Evolutionary conservation across 2,113 vertebrate genomes (phyloP), one percentile per base, ranked within the genome.

Genomic region (Psittacus erithacus): DNA sequence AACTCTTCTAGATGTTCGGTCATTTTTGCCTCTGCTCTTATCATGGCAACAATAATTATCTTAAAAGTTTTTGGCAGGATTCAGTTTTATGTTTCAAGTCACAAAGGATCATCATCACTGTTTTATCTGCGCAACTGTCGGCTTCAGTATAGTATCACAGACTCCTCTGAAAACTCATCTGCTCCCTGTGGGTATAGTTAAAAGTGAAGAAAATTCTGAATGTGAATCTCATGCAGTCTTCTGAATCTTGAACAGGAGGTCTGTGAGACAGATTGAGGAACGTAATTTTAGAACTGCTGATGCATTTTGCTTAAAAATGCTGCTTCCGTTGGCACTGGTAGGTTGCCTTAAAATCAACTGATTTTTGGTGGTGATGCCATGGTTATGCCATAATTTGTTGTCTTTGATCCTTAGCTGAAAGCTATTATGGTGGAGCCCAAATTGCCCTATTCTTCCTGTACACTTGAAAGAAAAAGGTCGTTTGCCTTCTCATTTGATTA

Each of bases 41-140:
- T 90, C 3, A 9, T 31, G 68, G n/a, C 43, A 90, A 35, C 43
- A 78, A 41, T 78, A 88, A 90, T 86, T 78, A 55, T 25, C 43
- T 78, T 70, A 24, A 4, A 62, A 86, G 60, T 60, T 88, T 81
- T 90, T 90, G 82, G 43, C 68, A 67, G 68, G 65, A 64, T 84
- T 86, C 41, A 70, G 19, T 71, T 93, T 64, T 83, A 44, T 85
- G 46, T 91, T 97, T 90, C 50, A 64, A 67, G 55, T 89, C 39
- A 78, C 60, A 79, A 78, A 76, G 43, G 52, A 47, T 89, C 55
- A 60, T 75, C 5, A 2, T 91, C 88, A 78, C 73, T 11, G 9
- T 95, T 95, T 90, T 87, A 68, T 78, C 73, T 75, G 43, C 25
- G 15, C 0, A 0, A 71, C 46, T 84, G 38, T 91, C 8, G 1